These are phyloP conservation scores for Synergus gifuensis DNA, from an alignment of 2,888 invertebrate genomes.

Conservation along the genomic window DNA sequence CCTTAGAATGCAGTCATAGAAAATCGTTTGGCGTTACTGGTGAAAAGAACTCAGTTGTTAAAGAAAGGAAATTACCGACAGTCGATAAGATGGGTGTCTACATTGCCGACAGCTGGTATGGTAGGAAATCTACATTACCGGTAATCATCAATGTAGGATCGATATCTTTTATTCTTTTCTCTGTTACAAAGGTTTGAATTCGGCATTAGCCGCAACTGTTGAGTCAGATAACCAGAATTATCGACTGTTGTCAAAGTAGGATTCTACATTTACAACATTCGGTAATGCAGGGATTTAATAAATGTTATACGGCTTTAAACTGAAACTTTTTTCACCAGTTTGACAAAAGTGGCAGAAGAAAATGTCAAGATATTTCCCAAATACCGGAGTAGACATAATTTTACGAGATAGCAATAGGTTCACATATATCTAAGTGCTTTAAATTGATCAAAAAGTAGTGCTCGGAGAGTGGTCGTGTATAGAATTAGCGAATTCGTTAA, in stretches of 20 bases:
- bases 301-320: not conserved
- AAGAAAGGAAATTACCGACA: no score
- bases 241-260: no score
- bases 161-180: no score
- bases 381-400: constrained; percentile 24
- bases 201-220: no score
- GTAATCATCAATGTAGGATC: no score
- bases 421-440: constrained; percentile 58
- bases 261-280: no score
- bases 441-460: constrained; percentile 63
- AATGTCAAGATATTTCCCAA: constrained; percentile 37
- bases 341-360: constrained; percentile 47
- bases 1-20: not conserved
- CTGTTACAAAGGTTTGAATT: no score
- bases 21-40: not conserved
- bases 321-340: constrained; percentile 10
- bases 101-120: no score
- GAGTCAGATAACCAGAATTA: no score
- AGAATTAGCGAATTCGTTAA: constrained; percentile 56
- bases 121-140: no score
- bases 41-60: constrained; percentile 8
- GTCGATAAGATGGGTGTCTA: no score
- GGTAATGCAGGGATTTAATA: not conserved
- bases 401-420: constrained; percentile 38
- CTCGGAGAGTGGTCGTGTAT: constrained; percentile 58